Conservation (phyloP, 2,797 vertebrate genomes). For the Malurus splendens region DNA sequence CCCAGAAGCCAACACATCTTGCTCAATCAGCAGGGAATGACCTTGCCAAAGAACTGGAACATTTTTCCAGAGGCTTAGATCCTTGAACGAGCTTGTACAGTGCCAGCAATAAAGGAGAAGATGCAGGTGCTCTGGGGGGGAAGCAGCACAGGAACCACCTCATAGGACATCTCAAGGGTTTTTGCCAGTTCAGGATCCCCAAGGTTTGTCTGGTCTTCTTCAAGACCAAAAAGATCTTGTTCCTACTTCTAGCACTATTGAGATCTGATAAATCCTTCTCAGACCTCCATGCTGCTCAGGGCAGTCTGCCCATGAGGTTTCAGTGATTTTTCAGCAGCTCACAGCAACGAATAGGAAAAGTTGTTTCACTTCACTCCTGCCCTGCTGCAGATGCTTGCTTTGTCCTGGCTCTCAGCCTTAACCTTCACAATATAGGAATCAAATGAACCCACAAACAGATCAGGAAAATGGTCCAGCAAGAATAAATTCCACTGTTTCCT, state of each 20-base stretch:
- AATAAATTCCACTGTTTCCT: neutral
- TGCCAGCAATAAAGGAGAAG: neutral
- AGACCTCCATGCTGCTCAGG: neutral
- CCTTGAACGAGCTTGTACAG: fast-evolving
- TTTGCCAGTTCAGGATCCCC: neutral
- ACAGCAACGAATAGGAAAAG: neutral
- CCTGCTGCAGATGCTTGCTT: neutral
- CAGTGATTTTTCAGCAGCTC: neutral
- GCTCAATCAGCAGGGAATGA: neutral
- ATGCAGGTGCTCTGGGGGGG: neutral
- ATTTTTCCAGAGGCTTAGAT: neutral
- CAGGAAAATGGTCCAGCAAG: neutral
- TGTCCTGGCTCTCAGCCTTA: neutral
- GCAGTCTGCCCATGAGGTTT: neutral
- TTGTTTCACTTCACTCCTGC: neutral
- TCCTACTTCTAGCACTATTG: neutral
- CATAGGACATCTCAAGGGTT: neutral
- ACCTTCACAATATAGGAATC: fast-evolving
- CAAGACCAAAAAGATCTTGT: neutral
- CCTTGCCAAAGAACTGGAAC: neutral
- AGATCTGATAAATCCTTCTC: neutral
- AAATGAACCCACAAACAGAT: neutral
- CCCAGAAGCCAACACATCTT: neutral
- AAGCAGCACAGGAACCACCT: neutral
- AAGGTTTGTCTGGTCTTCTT: neutral